Percentiles rank a stretch among this genome's conserved stretches.
phyloP scores from a whole-genome alignment of 2,888 invertebrate species.

The Cantharis rustica region DNA sequence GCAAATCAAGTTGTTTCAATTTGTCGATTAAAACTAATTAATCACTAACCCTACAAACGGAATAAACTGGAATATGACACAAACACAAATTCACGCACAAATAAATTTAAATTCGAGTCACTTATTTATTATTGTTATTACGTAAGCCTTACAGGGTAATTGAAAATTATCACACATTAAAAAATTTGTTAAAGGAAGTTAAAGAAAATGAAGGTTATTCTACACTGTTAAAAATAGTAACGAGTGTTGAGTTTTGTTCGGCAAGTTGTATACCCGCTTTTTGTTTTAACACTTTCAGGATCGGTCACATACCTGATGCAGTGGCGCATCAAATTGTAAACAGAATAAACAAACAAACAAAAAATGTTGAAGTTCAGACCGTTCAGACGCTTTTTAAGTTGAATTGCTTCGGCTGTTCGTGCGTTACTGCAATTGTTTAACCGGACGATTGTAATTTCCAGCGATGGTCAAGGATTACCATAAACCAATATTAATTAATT shows the following conservation, averaged over 20 bases:
- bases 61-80: not conserved
- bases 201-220: not conserved
- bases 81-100: not conserved
- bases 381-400: not conserved
- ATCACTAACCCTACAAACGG: not conserved
- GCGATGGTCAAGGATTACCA: too few relatives aligned
- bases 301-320: not conserved
- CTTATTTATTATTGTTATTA: not conserved
- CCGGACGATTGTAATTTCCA: too few relatives aligned
- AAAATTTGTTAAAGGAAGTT: not conserved
- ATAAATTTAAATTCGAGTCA: not conserved
- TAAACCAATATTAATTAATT: too few relatives aligned
- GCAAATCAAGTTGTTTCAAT: not conserved
- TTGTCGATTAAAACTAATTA: not conserved
- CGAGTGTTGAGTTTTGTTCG: not conserved
- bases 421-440: not conserved
- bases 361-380: not conserved
- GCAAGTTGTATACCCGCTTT: not conserved
- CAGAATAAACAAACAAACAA: not conserved
- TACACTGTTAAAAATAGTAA: not conserved
- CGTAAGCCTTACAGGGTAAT: not conserved
- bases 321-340: not conserved
- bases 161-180: not conserved
- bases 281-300: not conserved
- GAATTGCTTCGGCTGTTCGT: not conserved